Evolutionary conservation across 2,113 vertebrate species (phyloP), one percentile per base, ranked within the genome.

Genomic region (Lontra canadensis): DNA sequence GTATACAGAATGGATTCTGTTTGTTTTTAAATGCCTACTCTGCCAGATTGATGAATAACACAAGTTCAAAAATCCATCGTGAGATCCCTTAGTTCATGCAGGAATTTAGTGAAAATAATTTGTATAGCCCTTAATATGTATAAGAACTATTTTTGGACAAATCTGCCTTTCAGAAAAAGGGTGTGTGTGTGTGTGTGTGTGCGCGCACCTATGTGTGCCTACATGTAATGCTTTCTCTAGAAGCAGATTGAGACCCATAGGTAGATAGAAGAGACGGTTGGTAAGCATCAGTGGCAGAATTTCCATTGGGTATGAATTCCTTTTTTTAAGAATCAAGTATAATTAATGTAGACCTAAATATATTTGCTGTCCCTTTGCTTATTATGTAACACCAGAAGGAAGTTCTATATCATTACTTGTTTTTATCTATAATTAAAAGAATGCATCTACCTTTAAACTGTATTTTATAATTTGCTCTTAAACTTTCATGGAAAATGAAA

Each of bases 281-380:
- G 89, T 69, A 96, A 96, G 92, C 84, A 61, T 84, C 5, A 84
- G 34, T 34, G 83, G 49, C 97, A 98, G 94, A 98, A 97, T 73
- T 78, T 96, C 88, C 97, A 83, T 86, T 97, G 57, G 97, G 57
- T 96, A 79, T 61, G 3, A 1, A 89, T 93, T 81, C 59, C 94
- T 44, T 81, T 88, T 94, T 71, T 44, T 29, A 94, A 97, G 93
- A 97, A 69, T 97, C 59, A 93, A 96, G 90, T 98, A 96, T 95
- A 88, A 84, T 97, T 97, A 98, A 92, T 92, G 92, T 59, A 95
- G 96, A 93, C 57, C 96, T 67, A 42, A 97, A 95, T 97, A 88
- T 92, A 18, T 67, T 88, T 14, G 0, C 6, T 90, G 26, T 95
- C 98, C 67, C 97, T 21, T 83, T 97, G 44, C 76, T 93, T 98